Percentiles rank a stretch among this genome's conserved stretches.
phyloP scores from a whole-genome alignment of 2,888 invertebrate genomes.

The Aromia moschata region DNA sequence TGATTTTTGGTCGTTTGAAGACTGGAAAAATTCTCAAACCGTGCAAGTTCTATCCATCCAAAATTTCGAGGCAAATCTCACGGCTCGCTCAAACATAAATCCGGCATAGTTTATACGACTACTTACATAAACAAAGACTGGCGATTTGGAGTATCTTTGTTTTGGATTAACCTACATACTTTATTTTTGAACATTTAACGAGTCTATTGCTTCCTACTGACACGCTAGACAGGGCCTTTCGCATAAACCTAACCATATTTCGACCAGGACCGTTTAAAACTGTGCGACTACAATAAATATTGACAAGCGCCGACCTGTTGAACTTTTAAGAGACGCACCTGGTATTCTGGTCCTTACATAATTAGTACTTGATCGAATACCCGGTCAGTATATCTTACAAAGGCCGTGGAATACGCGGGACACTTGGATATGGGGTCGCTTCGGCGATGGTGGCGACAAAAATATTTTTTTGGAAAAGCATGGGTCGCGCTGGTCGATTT shows the following conservation, averaged over 20 bases:
- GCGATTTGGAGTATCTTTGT: neutral
- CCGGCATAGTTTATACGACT: neutral
- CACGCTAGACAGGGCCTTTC: neutral
- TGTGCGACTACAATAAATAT: neutral
- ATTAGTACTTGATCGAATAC: neutral
- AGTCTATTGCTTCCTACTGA: neutral
- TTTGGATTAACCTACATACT: neutral
- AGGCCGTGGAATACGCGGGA: neutral
- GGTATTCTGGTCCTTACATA: neutral
- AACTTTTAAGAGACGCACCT: neutral
- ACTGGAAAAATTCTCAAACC: too few species aligned
- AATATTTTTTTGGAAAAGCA: slow-evolving; percentile 20
- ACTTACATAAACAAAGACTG: neutral
- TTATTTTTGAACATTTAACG: neutral
- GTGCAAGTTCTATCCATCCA: too few species aligned
- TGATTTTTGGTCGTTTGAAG: too few species aligned
- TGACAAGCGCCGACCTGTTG: neutral
- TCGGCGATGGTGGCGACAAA: neutral
- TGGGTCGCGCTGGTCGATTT: neutral
- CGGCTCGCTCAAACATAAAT: neutral
- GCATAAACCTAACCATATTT: too few species aligned
- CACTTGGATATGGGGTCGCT: too few species aligned
- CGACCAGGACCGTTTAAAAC: too few species aligned
- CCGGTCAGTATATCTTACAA: neutral
- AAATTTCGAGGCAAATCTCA: too few species aligned